Evolutionary conservation across 92 coral and sea anemone genomes (phyloP).

Genomic region (Epizoanthus rinbou): DNA sequence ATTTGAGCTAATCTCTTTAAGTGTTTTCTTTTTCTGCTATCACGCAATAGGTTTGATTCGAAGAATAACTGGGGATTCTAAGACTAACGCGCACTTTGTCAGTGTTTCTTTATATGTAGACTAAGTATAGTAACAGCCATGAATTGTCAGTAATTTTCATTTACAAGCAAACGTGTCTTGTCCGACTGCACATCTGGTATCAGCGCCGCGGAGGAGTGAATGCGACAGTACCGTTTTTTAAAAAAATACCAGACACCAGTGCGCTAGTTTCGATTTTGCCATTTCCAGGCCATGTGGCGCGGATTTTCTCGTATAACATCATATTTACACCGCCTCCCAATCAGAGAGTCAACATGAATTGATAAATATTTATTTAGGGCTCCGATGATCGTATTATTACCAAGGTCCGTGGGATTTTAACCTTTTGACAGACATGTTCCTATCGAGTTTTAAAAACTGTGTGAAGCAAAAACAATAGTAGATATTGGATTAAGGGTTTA

Average conservation of each 20-base stretch:
- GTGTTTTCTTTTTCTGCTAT: neutral
- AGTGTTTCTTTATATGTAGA: constrained; percentile 4
- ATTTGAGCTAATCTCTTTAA: neutral
- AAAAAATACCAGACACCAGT: neutral
- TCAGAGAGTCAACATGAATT: constrained; percentile 10
- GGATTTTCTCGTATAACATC: neutral
- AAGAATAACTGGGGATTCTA: neutral
- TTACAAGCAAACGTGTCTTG: no score
- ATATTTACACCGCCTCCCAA: constrained; percentile 1
- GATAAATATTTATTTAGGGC: neutral
- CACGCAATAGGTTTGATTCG: neutral
- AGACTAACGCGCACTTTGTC: neutral
- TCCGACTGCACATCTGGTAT: no score
- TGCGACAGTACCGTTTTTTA: neutral
- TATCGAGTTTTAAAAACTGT: neutral
- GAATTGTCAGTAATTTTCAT: no score
- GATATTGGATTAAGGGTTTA: neutral
- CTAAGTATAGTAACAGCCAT: no score
- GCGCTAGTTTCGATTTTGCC: neutral
- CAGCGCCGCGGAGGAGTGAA: no score
- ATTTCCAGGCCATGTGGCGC: neutral
- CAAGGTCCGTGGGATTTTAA: constrained; percentile 18
- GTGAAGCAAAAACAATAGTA: neutral
- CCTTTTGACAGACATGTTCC: neutral
- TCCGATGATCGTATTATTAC: neutral